These are phyloP conservation scores for Cacoxenus indagator DNA, from an alignment of 2,888 invertebrate genomes.

Conservation along the genomic window DNA sequence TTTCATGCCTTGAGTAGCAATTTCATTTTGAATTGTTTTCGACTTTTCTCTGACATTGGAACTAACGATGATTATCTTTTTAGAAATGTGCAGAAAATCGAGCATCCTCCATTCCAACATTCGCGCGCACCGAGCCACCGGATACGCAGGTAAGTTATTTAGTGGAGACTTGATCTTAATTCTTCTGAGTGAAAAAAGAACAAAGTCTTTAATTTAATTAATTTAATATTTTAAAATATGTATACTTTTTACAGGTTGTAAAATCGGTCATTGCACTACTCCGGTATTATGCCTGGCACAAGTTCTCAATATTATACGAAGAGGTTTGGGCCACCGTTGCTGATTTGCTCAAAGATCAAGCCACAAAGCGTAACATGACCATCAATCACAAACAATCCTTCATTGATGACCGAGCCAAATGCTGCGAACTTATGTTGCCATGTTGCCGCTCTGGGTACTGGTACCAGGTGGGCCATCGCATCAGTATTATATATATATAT, in stretches of 20 bases:
- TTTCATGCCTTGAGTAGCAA: neutral
- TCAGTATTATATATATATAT: neutral
- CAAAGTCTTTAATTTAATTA: neutral
- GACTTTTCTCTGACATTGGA: conserved; percentile 1
- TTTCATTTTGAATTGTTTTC: conserved; percentile 6
- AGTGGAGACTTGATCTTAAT: neutral
- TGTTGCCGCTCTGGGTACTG: conserved; percentile 86
- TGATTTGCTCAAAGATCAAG: conserved; percentile 82
- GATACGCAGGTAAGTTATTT: conserved; percentile 84
- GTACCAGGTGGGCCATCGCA: conserved; percentile 76
- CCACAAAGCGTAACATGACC: conserved; percentile 83
- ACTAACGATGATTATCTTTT: conserved; percentile 47
- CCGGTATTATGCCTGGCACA: conserved; percentile 92
- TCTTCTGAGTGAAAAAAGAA: neutral
- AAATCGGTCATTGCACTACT: conserved; percentile 94
- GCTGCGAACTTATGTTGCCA: conserved; percentile 81
- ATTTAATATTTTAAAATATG: neutral
- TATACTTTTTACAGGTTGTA: conserved; percentile 78
- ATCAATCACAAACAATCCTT: conserved; percentile 83
- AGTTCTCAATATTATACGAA: conserved; percentile 91
- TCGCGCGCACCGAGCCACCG: conserved; percentile 94
- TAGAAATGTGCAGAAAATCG: conserved; percentile 96
- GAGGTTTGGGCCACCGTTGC: conserved; percentile 87
- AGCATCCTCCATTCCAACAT: conserved; percentile 89
- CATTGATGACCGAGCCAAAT: conserved; percentile 78